Conservation (phyloP, 2,797 vertebrate genomes). For the Arrhamphus sclerolepis region DNA sequence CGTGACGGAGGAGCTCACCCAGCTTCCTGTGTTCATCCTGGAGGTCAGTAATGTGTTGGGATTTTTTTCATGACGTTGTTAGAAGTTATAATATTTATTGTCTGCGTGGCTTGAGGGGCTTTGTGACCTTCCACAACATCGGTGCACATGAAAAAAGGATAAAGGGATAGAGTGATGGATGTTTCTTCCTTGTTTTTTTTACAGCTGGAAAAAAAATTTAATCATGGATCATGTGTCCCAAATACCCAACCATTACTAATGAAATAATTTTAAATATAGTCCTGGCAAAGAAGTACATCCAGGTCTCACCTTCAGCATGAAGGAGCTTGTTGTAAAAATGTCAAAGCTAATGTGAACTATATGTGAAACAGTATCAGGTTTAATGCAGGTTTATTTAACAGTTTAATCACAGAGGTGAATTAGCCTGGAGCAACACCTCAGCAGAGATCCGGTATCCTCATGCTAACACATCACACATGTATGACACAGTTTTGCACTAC, state of each 20-base stretch:
- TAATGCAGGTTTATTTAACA: conserved; percentile 18
- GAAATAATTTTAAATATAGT: conserved; percentile 19
- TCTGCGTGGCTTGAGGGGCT: background rate
- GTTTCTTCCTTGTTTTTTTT: background rate
- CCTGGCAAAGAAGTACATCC: conserved; percentile 6
- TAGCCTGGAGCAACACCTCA: conserved; percentile 37
- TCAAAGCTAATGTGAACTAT: conserved; percentile 27
- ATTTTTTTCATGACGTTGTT: too few relatives aligned
- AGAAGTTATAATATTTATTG: too few relatives aligned
- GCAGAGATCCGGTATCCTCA: conserved; percentile 30
- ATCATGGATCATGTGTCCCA: background rate
- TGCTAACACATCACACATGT: conserved; percentile 45
- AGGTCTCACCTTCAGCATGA: background rate
- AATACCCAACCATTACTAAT: conserved; percentile 9
- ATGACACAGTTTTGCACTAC: conserved; percentile 32
- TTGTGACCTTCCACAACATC: background rate
- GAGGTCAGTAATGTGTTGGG: conserved; percentile 81
- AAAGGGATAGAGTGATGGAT: background rate
- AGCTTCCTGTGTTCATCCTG: conserved; percentile 84
- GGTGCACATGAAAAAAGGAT: background rate
- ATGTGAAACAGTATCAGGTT: conserved; percentile 37
- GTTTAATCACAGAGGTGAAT: conserved; percentile 4
- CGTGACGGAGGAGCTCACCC: conserved; percentile 84
- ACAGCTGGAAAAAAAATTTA: background rate
- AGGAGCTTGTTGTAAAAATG: conserved; percentile 13